Percentiles rank a stretch among this genome's conserved stretches.
phyloP scores from a whole-genome alignment of 2,113 vertebrate genomes.

The Micromys minutus region DNA sequence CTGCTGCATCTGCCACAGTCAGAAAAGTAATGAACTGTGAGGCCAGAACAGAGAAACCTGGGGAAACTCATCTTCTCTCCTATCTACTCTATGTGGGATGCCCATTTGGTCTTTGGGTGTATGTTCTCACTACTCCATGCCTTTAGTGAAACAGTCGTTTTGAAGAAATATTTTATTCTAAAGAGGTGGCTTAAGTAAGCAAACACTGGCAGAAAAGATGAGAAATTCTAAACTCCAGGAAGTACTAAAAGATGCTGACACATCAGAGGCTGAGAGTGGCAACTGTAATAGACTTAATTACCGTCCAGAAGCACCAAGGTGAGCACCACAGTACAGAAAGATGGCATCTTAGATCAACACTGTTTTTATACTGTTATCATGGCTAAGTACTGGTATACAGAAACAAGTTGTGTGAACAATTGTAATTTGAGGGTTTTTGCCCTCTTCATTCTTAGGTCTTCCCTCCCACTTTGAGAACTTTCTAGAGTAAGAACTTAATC shows the following conservation, averaged over 20 bases:
- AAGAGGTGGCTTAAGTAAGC: background rate
- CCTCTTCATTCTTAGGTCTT: constrained; percentile 9
- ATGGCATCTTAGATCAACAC: background rate
- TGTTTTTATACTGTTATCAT: background rate
- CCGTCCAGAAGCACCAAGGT: constrained; percentile 21
- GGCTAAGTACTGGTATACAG: background rate
- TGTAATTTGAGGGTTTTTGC: background rate
- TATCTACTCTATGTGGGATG: background rate
- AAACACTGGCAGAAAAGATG: background rate
- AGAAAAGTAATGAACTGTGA: background rate
- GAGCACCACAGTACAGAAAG: background rate
- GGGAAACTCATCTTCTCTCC: background rate
- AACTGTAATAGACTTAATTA: background rate
- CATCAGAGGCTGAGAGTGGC: background rate
- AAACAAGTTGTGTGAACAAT: constrained; percentile 2
- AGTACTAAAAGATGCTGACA: background rate
- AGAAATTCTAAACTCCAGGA: constrained; percentile 42
- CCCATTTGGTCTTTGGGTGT: background rate
- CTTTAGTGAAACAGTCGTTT: background rate
- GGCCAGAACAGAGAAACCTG: background rate
- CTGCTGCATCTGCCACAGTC: background rate
- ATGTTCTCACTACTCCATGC: background rate
- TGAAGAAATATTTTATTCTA: constrained; percentile 3
- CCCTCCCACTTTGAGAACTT: constrained; percentile 39
- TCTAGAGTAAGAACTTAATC: constrained; percentile 44